A percentile compares a stretch with the other conserved stretches of the same genome.
These are phyloP conservation scores for Marisa cornuarietis DNA, from an alignment of 1,140 invertebrate genomes.

Conservation along the genomic window DNA sequence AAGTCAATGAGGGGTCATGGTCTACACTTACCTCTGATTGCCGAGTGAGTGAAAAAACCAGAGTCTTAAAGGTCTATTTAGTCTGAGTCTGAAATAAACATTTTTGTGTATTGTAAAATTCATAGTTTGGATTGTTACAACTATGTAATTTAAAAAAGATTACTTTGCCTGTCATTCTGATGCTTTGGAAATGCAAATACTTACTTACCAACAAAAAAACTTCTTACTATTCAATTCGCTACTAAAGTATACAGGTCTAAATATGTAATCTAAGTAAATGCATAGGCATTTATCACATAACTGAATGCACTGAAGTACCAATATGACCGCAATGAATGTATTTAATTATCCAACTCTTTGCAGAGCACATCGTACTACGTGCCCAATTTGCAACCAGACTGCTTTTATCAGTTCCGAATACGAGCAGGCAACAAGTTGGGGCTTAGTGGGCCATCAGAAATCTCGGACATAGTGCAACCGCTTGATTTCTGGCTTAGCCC, in stretches of 20 bases:
- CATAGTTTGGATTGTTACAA: not conserved
- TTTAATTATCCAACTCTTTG: constrained; percentile 65
- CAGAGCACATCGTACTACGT: constrained; percentile 69
- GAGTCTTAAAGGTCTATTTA: no score
- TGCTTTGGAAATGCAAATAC: no score
- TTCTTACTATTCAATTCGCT: no score
- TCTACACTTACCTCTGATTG: constrained; percentile 34
- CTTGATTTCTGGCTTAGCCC: constrained; percentile 38
- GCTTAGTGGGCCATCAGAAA: constrained; percentile 82
- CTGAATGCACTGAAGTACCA: not conserved
- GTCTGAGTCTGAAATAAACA: not conserved
- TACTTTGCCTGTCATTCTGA: no score
- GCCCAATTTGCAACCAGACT: constrained; percentile 76
- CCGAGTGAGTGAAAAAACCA: constrained; percentile 66
- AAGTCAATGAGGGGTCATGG: constrained; percentile 22
- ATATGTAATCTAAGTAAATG: no score
- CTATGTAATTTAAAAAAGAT: no score
- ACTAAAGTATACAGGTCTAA: no score
- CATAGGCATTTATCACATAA: no score
- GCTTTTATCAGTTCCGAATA: constrained; percentile 95
- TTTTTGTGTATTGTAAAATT: not conserved
- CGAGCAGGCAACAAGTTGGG: constrained; percentile 98
- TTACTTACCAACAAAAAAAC: no score
- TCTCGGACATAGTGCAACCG: constrained; percentile 49
- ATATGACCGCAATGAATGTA: not conserved